These are phyloP conservation scores for Chloroclystis v-ata DNA, from an alignment of 2,888 invertebrate genomes.

Conservation along the genomic window DNA sequence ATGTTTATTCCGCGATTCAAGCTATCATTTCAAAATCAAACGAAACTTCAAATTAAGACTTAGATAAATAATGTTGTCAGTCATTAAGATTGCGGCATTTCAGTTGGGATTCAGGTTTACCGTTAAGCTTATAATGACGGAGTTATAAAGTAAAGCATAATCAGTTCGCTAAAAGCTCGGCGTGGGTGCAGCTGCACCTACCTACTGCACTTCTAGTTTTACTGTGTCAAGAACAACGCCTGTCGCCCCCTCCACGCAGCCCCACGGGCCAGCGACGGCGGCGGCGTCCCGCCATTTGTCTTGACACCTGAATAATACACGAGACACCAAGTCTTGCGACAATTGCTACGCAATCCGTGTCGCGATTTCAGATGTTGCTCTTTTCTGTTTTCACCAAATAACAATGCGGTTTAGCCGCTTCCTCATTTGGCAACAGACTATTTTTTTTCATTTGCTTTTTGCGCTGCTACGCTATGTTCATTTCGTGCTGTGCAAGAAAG, in stretches of 20 bases:
- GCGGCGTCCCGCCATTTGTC: slow-evolving; percentile 42
- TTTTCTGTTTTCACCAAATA: slow-evolving; percentile 35
- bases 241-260: slow-evolving; percentile 58
- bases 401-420: slow-evolving; percentile 38
- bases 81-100: too few species aligned
- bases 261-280: slow-evolving; percentile 21
- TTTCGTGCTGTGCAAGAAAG: slow-evolving; percentile 6
- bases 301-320: slow-evolving; percentile 49
- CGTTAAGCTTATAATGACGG: background rate
- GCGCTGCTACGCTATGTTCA: slow-evolving; percentile 6
- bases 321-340: slow-evolving; percentile 42
- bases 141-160: slow-evolving; percentile 17
- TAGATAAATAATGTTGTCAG: too few species aligned
- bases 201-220: slow-evolving; percentile 78
- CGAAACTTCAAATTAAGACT: too few species aligned
- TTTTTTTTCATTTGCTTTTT: slow-evolving; percentile 25
- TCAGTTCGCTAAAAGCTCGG: slow-evolving; percentile 62
- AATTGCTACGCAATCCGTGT: slow-evolving; percentile 44
- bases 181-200: slow-evolving; percentile 76
- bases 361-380: slow-evolving; percentile 35
- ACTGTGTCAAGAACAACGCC: slow-evolving; percentile 78
- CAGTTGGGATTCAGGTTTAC: too few species aligned
- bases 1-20: too few species aligned
- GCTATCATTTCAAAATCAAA: too few species aligned
- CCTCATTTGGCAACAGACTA: slow-evolving; percentile 38